Evolutionary conservation across 2,797 vertebrate genomes (phyloP).

Genomic region (Aselliscus stoliczkanus): DNA sequence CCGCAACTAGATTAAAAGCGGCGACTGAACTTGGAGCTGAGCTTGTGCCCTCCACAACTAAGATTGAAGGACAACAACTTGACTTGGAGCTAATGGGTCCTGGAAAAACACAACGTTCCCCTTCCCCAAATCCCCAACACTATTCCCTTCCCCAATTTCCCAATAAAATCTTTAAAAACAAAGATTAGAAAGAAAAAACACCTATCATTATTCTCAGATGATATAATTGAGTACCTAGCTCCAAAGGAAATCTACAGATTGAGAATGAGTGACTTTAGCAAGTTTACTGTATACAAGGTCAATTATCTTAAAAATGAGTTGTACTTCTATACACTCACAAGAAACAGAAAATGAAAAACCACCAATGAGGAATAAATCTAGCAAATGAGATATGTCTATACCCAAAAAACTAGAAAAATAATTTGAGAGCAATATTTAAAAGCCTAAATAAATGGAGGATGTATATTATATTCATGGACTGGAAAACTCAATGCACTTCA

Average conservation of each 20-base stretch:
- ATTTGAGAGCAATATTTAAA: background rate
- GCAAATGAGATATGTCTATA: background rate
- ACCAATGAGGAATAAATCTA: background rate
- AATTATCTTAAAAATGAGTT: background rate
- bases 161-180: no score
- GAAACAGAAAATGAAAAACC: background rate
- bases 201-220: background rate
- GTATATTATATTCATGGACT: background rate
- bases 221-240: background rate
- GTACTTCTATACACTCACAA: background rate
- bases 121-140: no score
- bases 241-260: background rate
- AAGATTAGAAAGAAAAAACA: background rate
- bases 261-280: constrained; percentile 22
- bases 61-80: no score
- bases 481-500: background rate
- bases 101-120: no score
- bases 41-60: no score
- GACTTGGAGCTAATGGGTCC: no score
- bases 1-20: no score
- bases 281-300: background rate
- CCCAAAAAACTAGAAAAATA: background rate
- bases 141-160: no score
- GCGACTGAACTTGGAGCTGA: no score
- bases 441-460: background rate